Evolutionary conservation across 23 tunicate species (phyloP).

Genomic region (Aplidium turbinatum): DNA sequence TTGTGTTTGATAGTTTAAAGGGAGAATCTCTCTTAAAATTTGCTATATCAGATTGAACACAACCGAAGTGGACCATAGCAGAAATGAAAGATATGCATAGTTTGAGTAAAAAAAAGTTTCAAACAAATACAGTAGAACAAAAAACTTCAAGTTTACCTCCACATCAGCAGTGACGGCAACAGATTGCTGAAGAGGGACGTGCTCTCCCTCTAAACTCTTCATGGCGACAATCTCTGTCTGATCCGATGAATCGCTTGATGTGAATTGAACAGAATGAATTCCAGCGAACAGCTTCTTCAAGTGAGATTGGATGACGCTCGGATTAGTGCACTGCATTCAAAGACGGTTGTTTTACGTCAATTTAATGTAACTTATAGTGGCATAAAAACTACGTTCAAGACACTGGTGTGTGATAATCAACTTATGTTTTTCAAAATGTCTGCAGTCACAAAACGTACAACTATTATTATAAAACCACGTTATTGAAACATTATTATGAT

Average conservation of each 20-base stretch:
- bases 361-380: no score
- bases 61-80: not conserved
- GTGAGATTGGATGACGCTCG: conserved; percentile 78
- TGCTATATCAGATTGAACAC: not conserved
- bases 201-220: conserved; percentile 84
- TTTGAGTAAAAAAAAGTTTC: no score
- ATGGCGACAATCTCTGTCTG: conserved; percentile 48
- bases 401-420: no score
- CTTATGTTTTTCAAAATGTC: no score
- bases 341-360: not conserved
- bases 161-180: conserved; percentile 67
- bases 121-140: no score
- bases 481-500: no score
- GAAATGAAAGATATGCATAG: no score
- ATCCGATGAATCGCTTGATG: not conserved
- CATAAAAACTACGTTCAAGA: no score
- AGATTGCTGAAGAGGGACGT: conserved; percentile 49
- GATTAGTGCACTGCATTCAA: conserved; percentile 85
- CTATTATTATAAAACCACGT: no score
- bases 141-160: no score
- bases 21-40: no score
- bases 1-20: no score
- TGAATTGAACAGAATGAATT: conserved; percentile 72
- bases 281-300: conserved; percentile 96
- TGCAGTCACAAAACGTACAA: not conserved